Evolutionary conservation across 2,797 vertebrate species (phyloP).

Genomic region (Sebastes vulpes): DNA sequence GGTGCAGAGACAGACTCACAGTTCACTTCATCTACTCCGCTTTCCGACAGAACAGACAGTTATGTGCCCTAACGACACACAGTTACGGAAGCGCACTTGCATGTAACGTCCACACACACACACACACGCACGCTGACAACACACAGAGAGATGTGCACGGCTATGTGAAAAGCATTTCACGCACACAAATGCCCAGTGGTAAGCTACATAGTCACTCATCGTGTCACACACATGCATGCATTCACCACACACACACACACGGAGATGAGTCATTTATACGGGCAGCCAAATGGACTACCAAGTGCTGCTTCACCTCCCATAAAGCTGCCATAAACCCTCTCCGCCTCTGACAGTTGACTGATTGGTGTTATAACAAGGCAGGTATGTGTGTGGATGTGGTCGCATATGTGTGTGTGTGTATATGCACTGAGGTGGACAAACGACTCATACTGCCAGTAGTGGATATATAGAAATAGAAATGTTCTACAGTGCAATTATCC

Average conservation of each 20-base stretch:
- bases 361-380: slow-evolving; percentile 77
- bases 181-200: slow-evolving; percentile 34
- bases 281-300: slow-evolving; percentile 74
- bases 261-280: slow-evolving; percentile 71
- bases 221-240: slow-evolving; percentile 3
- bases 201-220: slow-evolving; percentile 38
- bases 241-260: slow-evolving; percentile 22
- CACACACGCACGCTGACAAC: neutral
- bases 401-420: neutral
- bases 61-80: slow-evolving; percentile 40
- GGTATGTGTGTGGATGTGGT: slow-evolving; percentile 30
- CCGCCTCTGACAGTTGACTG: slow-evolving; percentile 75
- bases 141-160: slow-evolving; percentile 4
- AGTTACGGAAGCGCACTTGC: slow-evolving; percentile 23
- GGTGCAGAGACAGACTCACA: slow-evolving; percentile 65
- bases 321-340: slow-evolving; percentile 78
- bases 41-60: slow-evolving; percentile 41
- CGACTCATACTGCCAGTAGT: neutral
- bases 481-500: slow-evolving; percentile 1
- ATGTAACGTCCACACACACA: slow-evolving; percentile 16
- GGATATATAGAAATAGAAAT: slow-evolving; percentile 24
- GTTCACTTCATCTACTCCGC: slow-evolving; percentile 59
- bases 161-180: slow-evolving; percentile 41
- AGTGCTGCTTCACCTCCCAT: slow-evolving; percentile 78
- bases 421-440: slow-evolving; percentile 35